A percentile compares a stretch with the other conserved stretches of the same genome.
Evolutionary conservation across 2,797 vertebrate species (phyloP).

Genomic region (Chelmon rostratus): DNA sequence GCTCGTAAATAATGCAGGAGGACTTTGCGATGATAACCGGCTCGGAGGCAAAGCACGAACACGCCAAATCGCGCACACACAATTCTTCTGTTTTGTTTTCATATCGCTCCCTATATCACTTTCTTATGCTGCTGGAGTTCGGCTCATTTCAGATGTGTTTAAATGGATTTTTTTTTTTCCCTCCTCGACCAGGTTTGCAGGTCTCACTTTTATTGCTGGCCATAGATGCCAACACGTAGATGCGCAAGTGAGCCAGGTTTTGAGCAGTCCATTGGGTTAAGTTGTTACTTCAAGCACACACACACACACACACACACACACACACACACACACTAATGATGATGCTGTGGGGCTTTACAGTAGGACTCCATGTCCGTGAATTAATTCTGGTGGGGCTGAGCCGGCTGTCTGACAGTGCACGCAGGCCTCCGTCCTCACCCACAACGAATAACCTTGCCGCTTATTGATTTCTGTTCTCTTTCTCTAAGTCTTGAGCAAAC

Average conservation of each 20-base stretch:
- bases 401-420: not conserved
- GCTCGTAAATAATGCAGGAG: constrained; percentile 69
- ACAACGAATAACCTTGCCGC: constrained; percentile 38
- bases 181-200: not conserved
- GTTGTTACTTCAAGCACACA: not conserved
- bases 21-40: constrained; percentile 50
- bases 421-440: constrained; percentile 20
- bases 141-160: constrained; percentile 17
- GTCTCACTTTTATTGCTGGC: not conserved
- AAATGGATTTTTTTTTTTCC: not conserved
- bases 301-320: constrained; percentile 4
- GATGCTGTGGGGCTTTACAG: constrained; percentile 7
- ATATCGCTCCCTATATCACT: not conserved
- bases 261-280: not conserved
- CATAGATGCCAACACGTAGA: not conserved
- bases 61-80: not conserved
- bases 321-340: not conserved
- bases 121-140: constrained; percentile 11
- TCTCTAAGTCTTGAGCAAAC: constrained; percentile 39
- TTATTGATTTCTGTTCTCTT: constrained; percentile 52
- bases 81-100: too few species aligned
- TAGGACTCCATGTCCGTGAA: constrained; percentile 28
- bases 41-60: constrained; percentile 32
- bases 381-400: constrained; percentile 3
- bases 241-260: not conserved